Percentiles rank a stretch among this genome's conserved stretches.
Evolutionary conservation across 1,140 invertebrate genomes (phyloP).

Genomic region (Telenomus remus): DNA sequence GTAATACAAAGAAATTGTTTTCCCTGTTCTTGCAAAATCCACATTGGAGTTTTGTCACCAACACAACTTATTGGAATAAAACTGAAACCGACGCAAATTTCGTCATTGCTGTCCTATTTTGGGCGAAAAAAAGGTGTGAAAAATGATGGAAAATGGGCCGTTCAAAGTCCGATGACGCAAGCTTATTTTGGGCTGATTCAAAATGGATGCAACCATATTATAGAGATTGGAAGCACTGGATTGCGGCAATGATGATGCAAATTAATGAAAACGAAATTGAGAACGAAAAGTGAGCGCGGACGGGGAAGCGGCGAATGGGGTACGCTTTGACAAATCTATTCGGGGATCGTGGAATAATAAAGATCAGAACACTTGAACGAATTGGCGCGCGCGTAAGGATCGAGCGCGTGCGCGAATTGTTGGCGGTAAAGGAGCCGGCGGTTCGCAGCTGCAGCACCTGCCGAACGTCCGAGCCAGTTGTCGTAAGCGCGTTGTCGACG

Average conservation of each 20-base stretch:
- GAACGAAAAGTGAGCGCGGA: slow-evolving; percentile 24
- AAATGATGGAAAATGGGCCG: too few species aligned
- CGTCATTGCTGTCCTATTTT: too few species aligned
- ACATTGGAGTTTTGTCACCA: too few species aligned
- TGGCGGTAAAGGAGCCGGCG: slow-evolving; percentile 62
- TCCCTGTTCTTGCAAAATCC: too few species aligned
- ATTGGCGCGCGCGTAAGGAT: slow-evolving; percentile 28
- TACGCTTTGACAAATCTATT: slow-evolving; percentile 25
- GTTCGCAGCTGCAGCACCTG: slow-evolving; percentile 52
- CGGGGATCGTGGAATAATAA: slow-evolving; percentile 9
- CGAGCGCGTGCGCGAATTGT: slow-evolving; percentile 51
- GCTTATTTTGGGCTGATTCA: not conserved
- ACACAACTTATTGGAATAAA: too few species aligned
- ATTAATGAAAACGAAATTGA: slow-evolving; percentile 19
- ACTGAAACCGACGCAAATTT: too few species aligned
- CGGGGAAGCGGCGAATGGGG: slow-evolving; percentile 6
- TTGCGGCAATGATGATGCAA: not conserved
- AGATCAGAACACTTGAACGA: slow-evolving; percentile 15
- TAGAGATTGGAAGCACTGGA: slow-evolving; percentile 8
- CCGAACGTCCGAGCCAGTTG: slow-evolving; percentile 66
- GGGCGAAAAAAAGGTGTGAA: too few species aligned
- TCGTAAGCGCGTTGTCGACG: slow-evolving; percentile 70
- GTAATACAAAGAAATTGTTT: too few species aligned
- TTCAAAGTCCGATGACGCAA: too few species aligned
- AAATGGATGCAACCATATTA: not conserved